These are phyloP conservation scores for Elgaria multicarinata DNA, from an alignment of 2,113 vertebrate species.

Conservation along the genomic window DNA sequence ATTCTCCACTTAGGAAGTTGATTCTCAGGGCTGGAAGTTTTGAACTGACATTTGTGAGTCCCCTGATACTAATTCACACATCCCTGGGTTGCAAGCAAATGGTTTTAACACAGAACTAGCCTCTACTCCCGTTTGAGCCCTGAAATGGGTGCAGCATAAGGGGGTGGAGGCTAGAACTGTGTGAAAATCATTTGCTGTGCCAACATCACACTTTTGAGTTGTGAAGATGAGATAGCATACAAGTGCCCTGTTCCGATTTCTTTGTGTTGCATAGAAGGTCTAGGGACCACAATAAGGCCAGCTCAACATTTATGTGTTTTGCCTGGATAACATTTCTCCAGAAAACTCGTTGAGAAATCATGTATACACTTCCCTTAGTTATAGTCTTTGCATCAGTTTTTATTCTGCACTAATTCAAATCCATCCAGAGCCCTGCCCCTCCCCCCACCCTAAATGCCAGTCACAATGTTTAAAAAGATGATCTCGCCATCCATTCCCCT, in stretches of 20 bases:
- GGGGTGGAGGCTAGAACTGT: too few relatives aligned
- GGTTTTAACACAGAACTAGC: too few relatives aligned
- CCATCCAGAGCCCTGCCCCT: not conserved
- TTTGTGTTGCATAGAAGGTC: not conserved
- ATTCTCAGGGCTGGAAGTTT: too few relatives aligned
- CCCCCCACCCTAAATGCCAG: not conserved
- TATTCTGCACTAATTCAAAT: not conserved
- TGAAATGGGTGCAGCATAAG: too few relatives aligned
- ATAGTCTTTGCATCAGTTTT: not conserved
- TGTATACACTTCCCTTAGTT: not conserved
- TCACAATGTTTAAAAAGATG: not conserved
- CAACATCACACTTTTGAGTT: not conserved
- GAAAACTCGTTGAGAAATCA: not conserved
- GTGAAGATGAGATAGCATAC: not conserved
- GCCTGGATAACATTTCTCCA: not conserved
- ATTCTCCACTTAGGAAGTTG: too few relatives aligned
- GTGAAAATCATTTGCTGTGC: not conserved
- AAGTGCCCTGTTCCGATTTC: not conserved
- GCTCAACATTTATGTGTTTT: not conserved
- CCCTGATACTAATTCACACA: too few relatives aligned
- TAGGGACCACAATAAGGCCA: not conserved
- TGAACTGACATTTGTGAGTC: too few relatives aligned
- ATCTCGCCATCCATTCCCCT: not conserved
- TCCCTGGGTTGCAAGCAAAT: too few relatives aligned
- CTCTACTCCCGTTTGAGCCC: too few relatives aligned